Conservation (phyloP, 2,113 vertebrate species). For the Danio rerio region DNA sequence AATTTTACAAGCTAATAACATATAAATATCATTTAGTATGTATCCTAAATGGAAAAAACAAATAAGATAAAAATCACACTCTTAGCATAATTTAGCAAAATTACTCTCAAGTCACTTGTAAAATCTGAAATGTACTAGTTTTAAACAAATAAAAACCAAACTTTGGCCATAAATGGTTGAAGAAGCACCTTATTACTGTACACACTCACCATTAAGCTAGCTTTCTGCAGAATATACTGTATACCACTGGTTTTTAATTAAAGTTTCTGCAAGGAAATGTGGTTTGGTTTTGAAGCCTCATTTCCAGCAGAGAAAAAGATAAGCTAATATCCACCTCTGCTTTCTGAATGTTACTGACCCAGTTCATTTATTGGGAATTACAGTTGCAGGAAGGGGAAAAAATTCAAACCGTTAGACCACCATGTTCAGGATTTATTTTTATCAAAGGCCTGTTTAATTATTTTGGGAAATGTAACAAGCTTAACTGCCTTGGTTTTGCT, state of each 20-base stretch:
- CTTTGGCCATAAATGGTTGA: neutral
- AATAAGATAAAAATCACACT: too few relatives aligned
- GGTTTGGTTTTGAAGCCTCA: neutral
- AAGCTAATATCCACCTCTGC: slow-evolving; percentile 11
- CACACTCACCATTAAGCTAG: neutral
- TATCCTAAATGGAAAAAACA: too few relatives aligned
- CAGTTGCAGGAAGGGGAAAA: slow-evolving; percentile 33
- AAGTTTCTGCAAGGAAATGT: neutral
- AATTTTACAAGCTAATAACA: too few relatives aligned
- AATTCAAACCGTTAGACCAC: neutral
- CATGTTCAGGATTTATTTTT: slow-evolving; percentile 35
- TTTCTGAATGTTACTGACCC: slow-evolving; percentile 40
- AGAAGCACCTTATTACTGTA: neutral
- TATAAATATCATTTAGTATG: too few relatives aligned
- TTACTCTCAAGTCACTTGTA: too few relatives aligned
- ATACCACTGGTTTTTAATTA: neutral
- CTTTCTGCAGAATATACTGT: neutral
- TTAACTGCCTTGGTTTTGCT: slow-evolving; percentile 14
- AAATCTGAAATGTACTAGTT: neutral
- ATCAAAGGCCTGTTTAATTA: slow-evolving; percentile 42
- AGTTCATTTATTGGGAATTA: slow-evolving; percentile 38
- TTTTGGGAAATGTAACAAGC: slow-evolving; percentile 25
- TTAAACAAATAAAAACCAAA: neutral
- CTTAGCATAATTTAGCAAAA: too few relatives aligned
- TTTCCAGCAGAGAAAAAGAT: slow-evolving; percentile 10